Base-by-base conservation (phyloP, 2,797 vertebrate species). In the Cynopterus sphinx region DNA sequence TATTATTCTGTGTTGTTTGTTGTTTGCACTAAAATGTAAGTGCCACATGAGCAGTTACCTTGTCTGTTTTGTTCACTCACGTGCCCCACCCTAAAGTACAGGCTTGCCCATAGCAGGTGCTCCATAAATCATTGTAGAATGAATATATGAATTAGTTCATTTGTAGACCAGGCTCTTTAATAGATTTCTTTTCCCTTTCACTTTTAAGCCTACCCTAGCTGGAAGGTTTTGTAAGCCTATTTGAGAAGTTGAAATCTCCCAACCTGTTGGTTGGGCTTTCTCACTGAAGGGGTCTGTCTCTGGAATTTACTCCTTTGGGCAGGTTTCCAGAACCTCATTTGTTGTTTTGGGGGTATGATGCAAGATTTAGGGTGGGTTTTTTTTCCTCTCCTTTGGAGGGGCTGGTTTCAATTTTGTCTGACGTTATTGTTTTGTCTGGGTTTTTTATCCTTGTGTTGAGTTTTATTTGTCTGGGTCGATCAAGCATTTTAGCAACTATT, bases 401-500 rank as follows among this genome's bases (percentile, higher is more conserved):
- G 77, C 21, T 46, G 95, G 90, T 94, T 97, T 96, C 88, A 53
- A 94, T 97, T 96, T 96, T 97, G 88, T 82, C 92, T 96, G 91
- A 92, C 87, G 77, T 87, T 78, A 93, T 93, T 98, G 95, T 98
- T 97, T 97, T 95, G 92, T 96, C 96, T 97, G 91, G 91, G 39
- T 83, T 97, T 53, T 55, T 97, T 97, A 92, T 94, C 95, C 90
- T 94, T 97, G 59, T 95, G 88, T 70, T 95, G 85, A 94, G 75
- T 96, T 96, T 96, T 96, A 83, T 96, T 95, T 97, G 71, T 97
- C 95, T 96, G 86, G 51, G 85, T 92, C 93, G 70, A 97, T 94
- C 78, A 94, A 94, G 90, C 95, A 97, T 92, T 97, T 98, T 92
- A 97, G 92, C 85, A 95, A 96, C 95, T 97, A 97, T 97, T 96